Evolutionary conservation across 2,113 vertebrate species (phyloP), one percentile per base, ranked within the genome.

Genomic region (Mesitornis unicolor): DNA sequence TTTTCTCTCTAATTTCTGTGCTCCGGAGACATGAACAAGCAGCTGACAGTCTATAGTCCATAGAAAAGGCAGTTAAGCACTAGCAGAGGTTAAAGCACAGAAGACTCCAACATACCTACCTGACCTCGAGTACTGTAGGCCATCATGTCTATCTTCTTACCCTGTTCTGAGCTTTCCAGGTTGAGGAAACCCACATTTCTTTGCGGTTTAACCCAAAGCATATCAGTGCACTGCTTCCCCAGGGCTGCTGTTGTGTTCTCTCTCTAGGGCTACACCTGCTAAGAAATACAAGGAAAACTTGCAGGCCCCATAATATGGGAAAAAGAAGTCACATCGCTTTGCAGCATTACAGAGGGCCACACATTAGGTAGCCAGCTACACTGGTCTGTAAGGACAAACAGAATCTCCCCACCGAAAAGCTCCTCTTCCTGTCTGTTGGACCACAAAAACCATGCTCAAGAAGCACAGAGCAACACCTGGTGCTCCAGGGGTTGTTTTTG

Each of bases 341-440:
- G 1, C 95, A 95, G 63, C 42, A 0, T 4, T 8, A 6, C 16
- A 38, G 16, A 19, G 54, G 17, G 38, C 13, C 70, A 20, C 48
- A 7, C 0, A 0, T 26, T 65, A 29, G 7, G 15, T 7, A 29
- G 16, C 42, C 53, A 42, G n/a, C 19, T 24, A 22, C 16, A 0
- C 29, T 22, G 61, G 16, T 73, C 51, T 51, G 56, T 19, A 21
- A 43, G 79, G 76, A 67, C 56, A 74, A 61, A 43, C 3, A 26
- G 65, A 33, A 35, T 80, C 70, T 85, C 53, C 50, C 17, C 64
- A 42, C 17, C 40, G 40, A 67, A 60, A 71, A 90, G 31, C 26
- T 90, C 48, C 17, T 78, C 51, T 95, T 96, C 93, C 96, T 96
- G 96, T 96, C 96, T 65, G 96, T 96, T 97, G 90, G 40, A 75